These are phyloP conservation scores for Heliocidaris tuberculata DNA, from an alignment of 35 echinoderm and acorn worm species.

Conservation along the genomic window DNA sequence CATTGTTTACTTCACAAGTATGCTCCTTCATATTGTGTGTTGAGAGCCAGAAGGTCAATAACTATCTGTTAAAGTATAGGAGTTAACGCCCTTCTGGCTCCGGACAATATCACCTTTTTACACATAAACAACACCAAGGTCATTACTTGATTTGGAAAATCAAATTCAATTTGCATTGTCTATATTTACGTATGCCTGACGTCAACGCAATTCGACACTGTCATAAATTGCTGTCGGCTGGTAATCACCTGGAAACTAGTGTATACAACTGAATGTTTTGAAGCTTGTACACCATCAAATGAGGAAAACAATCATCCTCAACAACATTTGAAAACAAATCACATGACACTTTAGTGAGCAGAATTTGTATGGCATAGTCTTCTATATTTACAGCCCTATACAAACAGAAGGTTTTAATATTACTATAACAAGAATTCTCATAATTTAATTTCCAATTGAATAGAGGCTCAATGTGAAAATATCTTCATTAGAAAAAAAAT, in stretches of 20 bases:
- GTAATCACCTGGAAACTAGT: background rate
- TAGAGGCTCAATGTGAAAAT: too few species aligned
- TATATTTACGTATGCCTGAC: slow-evolving; percentile 1
- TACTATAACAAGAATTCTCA: too few species aligned
- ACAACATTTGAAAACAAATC: background rate
- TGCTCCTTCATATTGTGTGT: background rate
- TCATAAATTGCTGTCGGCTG: background rate
- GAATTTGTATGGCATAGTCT: background rate
- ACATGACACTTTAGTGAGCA: background rate
- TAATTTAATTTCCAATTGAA: too few species aligned
- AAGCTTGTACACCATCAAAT: background rate
- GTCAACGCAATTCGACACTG: slow-evolving; percentile 13
- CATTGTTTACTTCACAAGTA: background rate
- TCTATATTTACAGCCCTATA: too few species aligned
- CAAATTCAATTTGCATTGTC: background rate
- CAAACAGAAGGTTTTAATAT: too few species aligned
- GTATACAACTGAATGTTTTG: background rate
- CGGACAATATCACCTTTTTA: background rate
- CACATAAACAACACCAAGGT: background rate
- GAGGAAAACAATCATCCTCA: background rate
- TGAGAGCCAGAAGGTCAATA: too few species aligned
- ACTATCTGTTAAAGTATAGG: too few species aligned
- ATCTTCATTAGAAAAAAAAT: too few species aligned
- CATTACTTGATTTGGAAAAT: background rate
- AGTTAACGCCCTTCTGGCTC: too few species aligned